Evolutionary conservation across 2,888 invertebrate genomes (phyloP), one percentile per base, ranked within the genome.

Genomic region (Tridacna gigas): DNA sequence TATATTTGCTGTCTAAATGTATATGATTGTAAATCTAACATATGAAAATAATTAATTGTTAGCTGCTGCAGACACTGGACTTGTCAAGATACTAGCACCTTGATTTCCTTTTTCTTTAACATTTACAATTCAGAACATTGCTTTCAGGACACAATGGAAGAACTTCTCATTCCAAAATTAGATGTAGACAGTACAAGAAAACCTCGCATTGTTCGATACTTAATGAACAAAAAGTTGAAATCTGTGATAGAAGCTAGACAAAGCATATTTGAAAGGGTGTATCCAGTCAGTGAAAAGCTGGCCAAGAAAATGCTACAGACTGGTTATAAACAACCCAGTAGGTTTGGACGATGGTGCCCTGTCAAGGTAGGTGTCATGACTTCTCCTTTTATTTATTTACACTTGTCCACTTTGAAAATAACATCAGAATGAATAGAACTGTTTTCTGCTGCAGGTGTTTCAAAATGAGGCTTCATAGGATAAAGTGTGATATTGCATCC

Each of bases 321-420:
- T 4, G 95, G 95, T 9, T 95, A 95, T 89, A 95, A 94, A 86
- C 93, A 94, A 51, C 93, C 93, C 20, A 95, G 95, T 80, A 87
- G 94, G 79, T 95, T 95, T 88, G 95, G 95, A 15, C 86, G 93
- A 77, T 95, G 95, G 94, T 95, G 95, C 88, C 95, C 95, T 45
- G 94, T 95, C 7, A 89, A 90, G 90, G 94, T 95, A 81, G 60
- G 93, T 94, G 18, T 0, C 37, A 37, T 37, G 37, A 37, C 37
- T 37, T 37, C 2, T 37, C 37, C 7, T 37, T 60, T 60, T 60
- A 3, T 9, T 4, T 20, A 9, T 60, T 60, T n/a, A n/a, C 18
- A 18, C n/a, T 18, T 60, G 4, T n/a, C 9, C 18, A 60, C 18
- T 60, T 60, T 37, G 7, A 37, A 37, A 37, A 4, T 37, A 7